Percentiles rank a stretch among this genome's conserved stretches.
Evolutionary conservation across 1,140 invertebrate genomes (phyloP).

Genomic region (Drosophila yakuba): DNA sequence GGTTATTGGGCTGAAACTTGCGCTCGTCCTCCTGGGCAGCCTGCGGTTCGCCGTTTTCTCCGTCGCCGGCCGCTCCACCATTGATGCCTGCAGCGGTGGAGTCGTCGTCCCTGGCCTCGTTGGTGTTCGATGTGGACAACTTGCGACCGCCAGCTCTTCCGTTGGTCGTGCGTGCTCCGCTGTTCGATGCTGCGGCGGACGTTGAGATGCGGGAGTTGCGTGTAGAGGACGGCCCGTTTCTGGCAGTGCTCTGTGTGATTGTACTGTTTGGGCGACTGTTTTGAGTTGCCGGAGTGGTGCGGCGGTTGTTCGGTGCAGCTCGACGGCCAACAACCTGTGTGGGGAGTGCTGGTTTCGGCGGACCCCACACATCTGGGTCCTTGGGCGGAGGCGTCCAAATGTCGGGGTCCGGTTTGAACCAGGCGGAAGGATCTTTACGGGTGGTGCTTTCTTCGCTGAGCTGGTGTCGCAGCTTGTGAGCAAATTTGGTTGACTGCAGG

Average conservation of each 20-base stretch:
- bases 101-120: slow-evolving; percentile 61
- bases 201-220: slow-evolving; percentile 26
- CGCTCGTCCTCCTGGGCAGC: slow-evolving; percentile 87
- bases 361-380: slow-evolving; percentile 96
- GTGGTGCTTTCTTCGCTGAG: slow-evolving; percentile 63
- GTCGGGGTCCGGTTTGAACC: slow-evolving; percentile 86
- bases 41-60: slow-evolving; percentile 85
- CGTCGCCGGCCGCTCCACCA: slow-evolving; percentile 43
- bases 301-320: slow-evolving; percentile 85
- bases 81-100: slow-evolving; percentile 40
- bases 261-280: slow-evolving; percentile 59
- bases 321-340: slow-evolving; percentile 62
- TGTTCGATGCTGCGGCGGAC: slow-evolving; percentile 37
- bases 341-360: slow-evolving; percentile 87
- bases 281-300: slow-evolving; percentile 85
- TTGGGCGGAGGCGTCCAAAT: slow-evolving; percentile 91
- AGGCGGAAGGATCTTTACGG: slow-evolving; percentile 80
- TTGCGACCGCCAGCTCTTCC: slow-evolving; percentile 62
- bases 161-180: slow-evolving; percentile 46
- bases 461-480: slow-evolving; percentile 67
- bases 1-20: slow-evolving; percentile 95
- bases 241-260: slow-evolving; percentile 66
- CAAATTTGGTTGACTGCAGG: slow-evolving; percentile 75
- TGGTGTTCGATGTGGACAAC: slow-evolving; percentile 67
- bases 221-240: slow-evolving; percentile 39